Base-by-base conservation (phyloP, 1,140 invertebrate species). In the Mercenaria mercenaria region DNA sequence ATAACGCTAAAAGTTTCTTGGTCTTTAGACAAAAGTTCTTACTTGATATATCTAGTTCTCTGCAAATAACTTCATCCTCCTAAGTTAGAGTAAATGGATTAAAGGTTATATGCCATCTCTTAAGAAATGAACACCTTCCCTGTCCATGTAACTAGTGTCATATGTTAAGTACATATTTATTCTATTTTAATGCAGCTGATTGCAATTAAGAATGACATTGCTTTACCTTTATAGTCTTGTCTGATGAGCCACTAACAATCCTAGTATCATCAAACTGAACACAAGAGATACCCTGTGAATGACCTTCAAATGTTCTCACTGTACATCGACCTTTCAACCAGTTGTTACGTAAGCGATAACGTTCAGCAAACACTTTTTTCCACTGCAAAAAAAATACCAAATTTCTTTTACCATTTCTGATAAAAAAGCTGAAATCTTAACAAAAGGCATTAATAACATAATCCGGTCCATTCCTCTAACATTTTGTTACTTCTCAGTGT, bases 221-320 rank as follows among this genome's bases (percentile, higher is more conserved):
- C 6, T 8, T 34, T 79, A 97, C 96, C 95, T 97, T 96, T 79
- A 97, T 97, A 15, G 96, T 97, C 89, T 96, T 96, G 91, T 97
- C 97, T 69, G 96, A 96, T 26, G 96, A 97, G 32, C 96, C 97
- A 88, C 96, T 97, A 39, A 97, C 96, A 69, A 97, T 96, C 88
- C 96, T 94, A 61, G 95, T 95, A 81, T 96, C 95, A 94, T 97
- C 96, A 95, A 96, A 97, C 92, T 97, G 97, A 8, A 97, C 94
- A 94, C 97, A 97, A n/a, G 95, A 96, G 37, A 96, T 95, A 74
- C 96, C 95, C 95, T 96, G 96, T 47, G 95, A 94, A 87, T 96
- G 96, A 61, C 96, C 96, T 94, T 96, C 95, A 95, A 97, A 97
- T 37, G 96, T 96, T 56, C 96, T 90, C 6, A 97, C 96, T 84